Base-by-base conservation (phyloP, 2,113 vertebrate genomes). In the Dissostichus mawsoni region DNA sequence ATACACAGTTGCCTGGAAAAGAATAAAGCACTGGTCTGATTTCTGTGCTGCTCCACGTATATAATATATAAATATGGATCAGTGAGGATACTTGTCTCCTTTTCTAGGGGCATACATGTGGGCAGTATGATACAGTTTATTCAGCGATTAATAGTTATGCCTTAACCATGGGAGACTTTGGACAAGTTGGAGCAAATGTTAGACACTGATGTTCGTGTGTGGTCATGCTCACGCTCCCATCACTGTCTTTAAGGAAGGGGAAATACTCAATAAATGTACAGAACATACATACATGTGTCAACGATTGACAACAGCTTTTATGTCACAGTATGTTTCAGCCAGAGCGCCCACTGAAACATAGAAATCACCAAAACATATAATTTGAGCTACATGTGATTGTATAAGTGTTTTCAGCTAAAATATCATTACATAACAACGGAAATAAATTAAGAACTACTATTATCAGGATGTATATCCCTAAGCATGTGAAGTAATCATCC, bases 381-480 rank as follows among this genome's bases (percentile, higher is more conserved):
- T 33, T 72, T 16, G 23, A 72, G 51, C 52, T 20, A 52, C 2
- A 51, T 1, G 47, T 7, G 51, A 36, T 25, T 78, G 25, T 71
- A 82, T 44, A 69, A 74, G 69, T 67, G 51, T 59, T 69, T 48
- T 25, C 45, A 78, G 44, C 47, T 75, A 76, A 81, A 86, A 59
- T 52, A 73, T 18, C 13, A 56, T 63, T 59, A 65, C 62, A 78
- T 17, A 59, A 83, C 12, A 50, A 79, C 14, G 72, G 57, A 73
- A 87, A 92, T 84, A 85, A 86, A 87, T 82, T 63, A 85, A 64
- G 10, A 74, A 20, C n/a, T 61, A n/a, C 58, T 51, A 52, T n/a
- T 45, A 59, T 36, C 6, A 11, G 56, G 41, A 47, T 44, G 17
- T 17, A 61, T 61, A 73, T 53, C 16, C 12, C 29, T 17, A 16